Evolutionary conservation across 2,888 invertebrate genomes (phyloP), one percentile per base, ranked within the genome.

Genomic region (Cryptocephalus primarius): DNA sequence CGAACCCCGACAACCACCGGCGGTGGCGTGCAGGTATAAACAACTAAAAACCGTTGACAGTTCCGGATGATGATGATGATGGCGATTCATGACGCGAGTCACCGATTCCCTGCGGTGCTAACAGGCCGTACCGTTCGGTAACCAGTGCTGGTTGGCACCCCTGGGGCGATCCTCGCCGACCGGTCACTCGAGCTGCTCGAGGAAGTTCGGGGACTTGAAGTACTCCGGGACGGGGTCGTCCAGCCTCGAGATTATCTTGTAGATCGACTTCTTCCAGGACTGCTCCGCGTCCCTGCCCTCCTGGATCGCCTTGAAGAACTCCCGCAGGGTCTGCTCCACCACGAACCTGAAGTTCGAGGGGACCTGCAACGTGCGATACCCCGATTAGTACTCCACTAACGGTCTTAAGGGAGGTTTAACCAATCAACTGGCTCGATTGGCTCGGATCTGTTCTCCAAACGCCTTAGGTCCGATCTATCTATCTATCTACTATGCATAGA

Each of bases 261-360:
- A 99, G 75, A 99, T 99, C 65, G 95, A 88, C 74, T 99, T 99
- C 79, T 99, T 99, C 99, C 99, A 99, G 67, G 96, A 96, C 72
- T 96, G 97, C 70, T 99, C 99, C 50, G 85, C 79, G 75, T 99
- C 99, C 73, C 96, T 94, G 59, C 92, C 93, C 65, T 88, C 84
- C 70, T 90, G 88, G 68, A 99, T 90, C 60, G 99, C 92, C 74
- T 93, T 91, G 86, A 91, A 99, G 80, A 99, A 99, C 76, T 99
- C 99, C 59, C 92, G 83, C 56, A 99, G 78, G 49, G 99, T 97
- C 73, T 94, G 91, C 72, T 99, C 95, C 53, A 97, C 91, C 60
- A 97, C 96, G 71, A 83, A 88, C 72, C 94, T 85, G 80, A 99
- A 97, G 78, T 90, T 90, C 61, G 88, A 83, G 54, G 99, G 99